Conservation (phyloP, 2,888 invertebrate genomes). For the Heliconius erato region DNA sequence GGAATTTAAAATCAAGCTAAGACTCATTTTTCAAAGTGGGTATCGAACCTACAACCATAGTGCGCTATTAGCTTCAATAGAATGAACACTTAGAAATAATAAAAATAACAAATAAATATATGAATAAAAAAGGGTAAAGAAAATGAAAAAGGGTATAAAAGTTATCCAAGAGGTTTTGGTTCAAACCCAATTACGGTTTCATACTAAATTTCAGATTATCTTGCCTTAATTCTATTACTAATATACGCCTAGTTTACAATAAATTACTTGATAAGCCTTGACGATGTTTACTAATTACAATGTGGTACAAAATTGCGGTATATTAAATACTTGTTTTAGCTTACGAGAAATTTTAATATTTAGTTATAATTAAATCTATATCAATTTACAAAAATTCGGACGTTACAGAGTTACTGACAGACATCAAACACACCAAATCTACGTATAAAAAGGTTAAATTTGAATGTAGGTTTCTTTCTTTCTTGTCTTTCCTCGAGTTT, state of each 20-base stretch:
- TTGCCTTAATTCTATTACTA: neutral
- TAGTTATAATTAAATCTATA: neutral
- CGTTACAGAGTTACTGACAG: neutral
- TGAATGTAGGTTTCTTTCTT: too few species aligned
- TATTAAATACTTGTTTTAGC: neutral
- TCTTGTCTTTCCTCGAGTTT: too few species aligned
- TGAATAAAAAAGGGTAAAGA: too few species aligned
- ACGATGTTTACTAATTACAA: neutral
- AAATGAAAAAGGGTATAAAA: neutral
- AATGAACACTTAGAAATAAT: too few species aligned
- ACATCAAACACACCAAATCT: neutral
- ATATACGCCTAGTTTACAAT: neutral
- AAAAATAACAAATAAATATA: too few species aligned
- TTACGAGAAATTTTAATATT: neutral
- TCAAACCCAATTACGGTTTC: neutral
- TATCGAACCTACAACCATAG: too few species aligned
- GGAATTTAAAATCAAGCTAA: neutral
- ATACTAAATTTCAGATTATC: neutral
- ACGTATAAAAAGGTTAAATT: too few species aligned
- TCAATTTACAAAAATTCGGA: neutral
- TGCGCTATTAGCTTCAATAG: too few species aligned
- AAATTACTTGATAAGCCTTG: neutral
- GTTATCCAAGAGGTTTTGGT: neutral
- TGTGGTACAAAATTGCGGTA: neutral
- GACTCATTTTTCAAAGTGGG: neutral